Evolutionary conservation across 2,888 invertebrate species (phyloP).

Genomic region (Patella pellucida): DNA sequence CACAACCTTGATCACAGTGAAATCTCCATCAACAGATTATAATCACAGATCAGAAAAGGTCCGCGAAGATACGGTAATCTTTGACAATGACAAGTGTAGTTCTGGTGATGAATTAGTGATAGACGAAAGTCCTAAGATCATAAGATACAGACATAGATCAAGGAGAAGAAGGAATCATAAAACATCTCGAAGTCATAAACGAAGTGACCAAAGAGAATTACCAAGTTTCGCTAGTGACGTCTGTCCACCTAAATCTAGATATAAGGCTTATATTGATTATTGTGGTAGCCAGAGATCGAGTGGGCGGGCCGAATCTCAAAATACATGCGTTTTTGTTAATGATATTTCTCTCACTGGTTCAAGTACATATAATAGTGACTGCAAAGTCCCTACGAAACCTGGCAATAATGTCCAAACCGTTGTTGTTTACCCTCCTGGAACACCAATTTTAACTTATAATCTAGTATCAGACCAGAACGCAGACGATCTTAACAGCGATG

Average conservation of each 20-base stretch:
- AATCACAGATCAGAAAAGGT: not conserved
- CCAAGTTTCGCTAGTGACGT: not conserved
- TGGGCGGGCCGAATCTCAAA: too few relatives aligned
- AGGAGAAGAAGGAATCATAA: not conserved
- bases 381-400: too few relatives aligned
- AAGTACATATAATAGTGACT: too few relatives aligned
- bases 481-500: too few relatives aligned
- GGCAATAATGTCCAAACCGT: too few relatives aligned
- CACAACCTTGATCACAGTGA: not conserved
- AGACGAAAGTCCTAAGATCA: not conserved
- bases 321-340: too few relatives aligned
- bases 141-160: not conserved
- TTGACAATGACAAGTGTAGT: not conserved
- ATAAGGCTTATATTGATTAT: constrained; percentile 2
- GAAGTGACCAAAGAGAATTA: not conserved
- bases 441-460: too few relatives aligned
- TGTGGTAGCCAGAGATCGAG: not conserved
- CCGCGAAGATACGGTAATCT: not conserved
- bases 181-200: not conserved
- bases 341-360: too few relatives aligned
- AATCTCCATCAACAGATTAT: too few relatives aligned
- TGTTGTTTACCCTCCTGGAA: too few relatives aligned
- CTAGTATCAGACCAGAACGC: too few relatives aligned
- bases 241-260: not conserved
- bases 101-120: constrained; percentile 4